A percentile compares a stretch with the other conserved stretches of the same genome.
Conservation (phyloP, 2,888 invertebrate species). For the Agrilus cyanescens region DNA sequence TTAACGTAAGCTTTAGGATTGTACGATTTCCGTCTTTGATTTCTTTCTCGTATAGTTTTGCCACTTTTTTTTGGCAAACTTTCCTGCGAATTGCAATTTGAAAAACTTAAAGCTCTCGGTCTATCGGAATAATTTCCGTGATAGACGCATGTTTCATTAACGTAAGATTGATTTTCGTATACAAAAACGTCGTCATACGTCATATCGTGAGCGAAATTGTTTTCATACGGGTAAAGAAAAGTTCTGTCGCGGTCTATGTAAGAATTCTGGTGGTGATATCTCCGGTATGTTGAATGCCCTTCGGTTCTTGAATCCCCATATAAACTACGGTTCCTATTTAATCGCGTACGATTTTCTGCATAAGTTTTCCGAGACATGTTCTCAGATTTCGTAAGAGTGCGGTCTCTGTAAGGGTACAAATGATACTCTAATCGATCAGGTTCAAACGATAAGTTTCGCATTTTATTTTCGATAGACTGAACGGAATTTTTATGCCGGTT, state of each 20-base stretch:
- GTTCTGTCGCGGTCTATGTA: conserved; percentile 14
- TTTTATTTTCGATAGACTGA: conserved; percentile 23
- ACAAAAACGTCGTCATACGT: conserved; percentile 22
- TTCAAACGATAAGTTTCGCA: conserved; percentile 27
- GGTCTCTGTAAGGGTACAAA: conserved; percentile 24
- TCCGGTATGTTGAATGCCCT: conserved; percentile 18
- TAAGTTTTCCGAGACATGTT: conserved; percentile 35
- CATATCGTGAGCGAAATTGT: conserved; percentile 18
- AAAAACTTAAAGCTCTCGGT: conserved; percentile 41
- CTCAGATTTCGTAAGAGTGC: conserved; percentile 34
- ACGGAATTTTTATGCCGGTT: conserved; percentile 12
- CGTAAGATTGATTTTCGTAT: conserved; percentile 19
- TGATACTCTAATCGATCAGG: conserved; percentile 20
- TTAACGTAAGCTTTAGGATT: conserved; percentile 44
- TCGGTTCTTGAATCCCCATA: conserved; percentile 20
- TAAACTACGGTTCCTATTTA: conserved; percentile 22
- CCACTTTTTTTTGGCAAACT: conserved; percentile 28
- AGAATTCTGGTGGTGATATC: conserved; percentile 14
- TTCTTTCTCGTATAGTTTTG: conserved; percentile 43
- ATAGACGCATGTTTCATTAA: conserved; percentile 8
- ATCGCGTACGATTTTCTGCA: conserved; percentile 20
- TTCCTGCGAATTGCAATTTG: conserved; percentile 30
- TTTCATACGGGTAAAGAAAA: conserved; percentile 10
- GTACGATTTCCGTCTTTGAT: conserved; percentile 42
- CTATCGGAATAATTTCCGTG: conserved; percentile 16